Evolutionary conservation across 2,113 vertebrate genomes (phyloP), one percentile per base, ranked within the genome.

Genomic region (Mungos mungo): DNA sequence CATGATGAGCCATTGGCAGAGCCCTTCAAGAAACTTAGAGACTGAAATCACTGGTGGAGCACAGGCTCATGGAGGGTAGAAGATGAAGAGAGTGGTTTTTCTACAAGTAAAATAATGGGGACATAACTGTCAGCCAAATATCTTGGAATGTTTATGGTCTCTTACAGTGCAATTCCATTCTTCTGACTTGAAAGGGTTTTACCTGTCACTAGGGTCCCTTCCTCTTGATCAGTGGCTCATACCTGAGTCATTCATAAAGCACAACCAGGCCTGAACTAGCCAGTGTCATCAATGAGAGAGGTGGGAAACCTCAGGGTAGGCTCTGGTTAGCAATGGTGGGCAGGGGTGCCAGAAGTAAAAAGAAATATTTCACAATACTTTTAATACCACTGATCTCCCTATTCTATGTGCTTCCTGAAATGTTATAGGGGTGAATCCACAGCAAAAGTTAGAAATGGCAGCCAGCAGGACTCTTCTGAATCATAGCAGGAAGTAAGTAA

Each of bases 91-190:
- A 92, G 96, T 88, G 98, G 94, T 97, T 99, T 98, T 98, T 98
- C 98, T 98, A 98, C 99, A 98, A 91, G 98, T 98, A 96, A 98
- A 99, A 97, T 98, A 97, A 99, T 98, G 97, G 91, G 91, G 92
- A 97, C 96, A 98, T 98, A 98, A 98, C 88, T 98, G 98, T 99
- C 96, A 82, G 95, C 82, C 95, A 97, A 98, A 97, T 96, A 85
- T 88, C 85, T 98, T 97, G 1, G n/a, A 54, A 76, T 87, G 50
- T 18, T 66, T 5, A 6, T 1, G 0, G 45, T 76, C 33, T 41
- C 52, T 93, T 96, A 69, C 18, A 77, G 71, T 45, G n/a, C 38
- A 84, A 72, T 91, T 93, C 3, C 83, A 82, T 33, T 60, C 45
- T 86, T 66, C 68, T 50, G 18, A 33, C 23, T 77, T 57, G 2